A percentile compares a stretch with the other conserved stretches of the same genome.
Conservation (phyloP, 2,888 invertebrate genomes). For the Pristionchus japonicus region DNA sequence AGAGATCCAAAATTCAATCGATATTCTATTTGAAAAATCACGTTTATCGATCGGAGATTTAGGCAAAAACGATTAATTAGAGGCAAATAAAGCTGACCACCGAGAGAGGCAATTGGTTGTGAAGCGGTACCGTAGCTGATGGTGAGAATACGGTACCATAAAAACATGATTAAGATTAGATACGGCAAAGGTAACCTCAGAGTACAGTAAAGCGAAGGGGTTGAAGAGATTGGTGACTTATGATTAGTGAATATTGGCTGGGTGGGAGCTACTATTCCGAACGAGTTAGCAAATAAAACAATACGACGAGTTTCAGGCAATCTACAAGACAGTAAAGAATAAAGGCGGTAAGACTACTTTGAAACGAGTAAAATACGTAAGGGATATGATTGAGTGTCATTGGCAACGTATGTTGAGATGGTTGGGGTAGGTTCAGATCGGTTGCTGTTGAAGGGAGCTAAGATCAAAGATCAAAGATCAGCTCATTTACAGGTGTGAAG, state of each 20-base stretch:
- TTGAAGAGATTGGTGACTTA: too few relatives aligned
- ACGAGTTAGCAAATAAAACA: not conserved
- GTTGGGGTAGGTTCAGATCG: not conserved
- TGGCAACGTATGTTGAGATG: not conserved
- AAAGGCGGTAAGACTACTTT: not conserved
- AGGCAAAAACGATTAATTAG: not conserved
- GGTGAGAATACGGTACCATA: too few relatives aligned
- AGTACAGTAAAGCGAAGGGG: too few relatives aligned
- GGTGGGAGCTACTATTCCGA: not conserved
- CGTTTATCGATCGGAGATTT: not conserved
- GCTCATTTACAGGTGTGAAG: slow-evolving; percentile 65
- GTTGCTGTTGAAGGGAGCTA: not conserved
- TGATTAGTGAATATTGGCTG: not conserved
- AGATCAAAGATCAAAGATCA: slow-evolving; percentile 19
- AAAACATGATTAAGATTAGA: too few relatives aligned
- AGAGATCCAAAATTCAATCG: not conserved
- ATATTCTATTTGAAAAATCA: not conserved
- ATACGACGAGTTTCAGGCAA: not conserved
- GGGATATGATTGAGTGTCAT: not conserved
- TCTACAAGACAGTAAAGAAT: not conserved
- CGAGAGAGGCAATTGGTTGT: slow-evolving; percentile 26
- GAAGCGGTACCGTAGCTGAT: not conserved
- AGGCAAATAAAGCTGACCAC: slow-evolving; percentile 12
- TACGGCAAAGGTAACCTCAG: too few relatives aligned
- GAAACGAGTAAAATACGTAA: not conserved